phyloP scores from a whole-genome alignment of 2,888 invertebrate genomes.

The Sarcophaga carnaria region DNA sequence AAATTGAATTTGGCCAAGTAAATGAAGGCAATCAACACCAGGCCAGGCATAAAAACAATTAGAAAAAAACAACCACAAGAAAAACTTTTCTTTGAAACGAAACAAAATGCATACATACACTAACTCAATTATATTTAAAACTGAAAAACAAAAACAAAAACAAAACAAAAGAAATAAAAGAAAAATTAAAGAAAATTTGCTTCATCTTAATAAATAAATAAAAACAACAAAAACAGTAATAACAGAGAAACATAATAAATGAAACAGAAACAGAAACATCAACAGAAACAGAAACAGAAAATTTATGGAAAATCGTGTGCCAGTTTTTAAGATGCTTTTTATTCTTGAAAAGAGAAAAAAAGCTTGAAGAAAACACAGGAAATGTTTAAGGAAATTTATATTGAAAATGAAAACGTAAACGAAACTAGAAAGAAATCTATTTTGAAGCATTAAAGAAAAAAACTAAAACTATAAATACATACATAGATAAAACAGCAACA shows the following conservation, averaged over 20 bases:
- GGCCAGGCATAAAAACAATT: constrained; percentile 10
- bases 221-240: constrained; percentile 31
- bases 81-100: constrained; percentile 17
- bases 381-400: constrained; percentile 14
- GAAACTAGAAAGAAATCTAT: constrained; percentile 14
- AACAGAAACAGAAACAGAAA: constrained; percentile 11
- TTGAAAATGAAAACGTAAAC: neutral
- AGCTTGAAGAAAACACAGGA: constrained; percentile 25
- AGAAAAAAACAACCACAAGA: constrained; percentile 26
- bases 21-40: constrained; percentile 17
- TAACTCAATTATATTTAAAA: constrained; percentile 37
- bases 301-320: constrained; percentile 30
- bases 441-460: constrained; percentile 19
- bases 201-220: constrained; percentile 26
- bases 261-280: constrained; percentile 9
- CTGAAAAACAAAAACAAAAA: constrained; percentile 27
- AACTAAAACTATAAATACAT: neutral
- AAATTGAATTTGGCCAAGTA: constrained; percentile 79
- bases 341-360: constrained; percentile 21
- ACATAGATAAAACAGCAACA: constrained; percentile 28
- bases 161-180: no score
- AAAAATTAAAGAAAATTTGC: constrained; percentile 35
- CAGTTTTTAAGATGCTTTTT: constrained; percentile 32
- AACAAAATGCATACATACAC: constrained; percentile 19
- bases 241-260: no score